Evolutionary conservation across 2,888 invertebrate species (phyloP), one percentile per base, ranked within the genome.

Genomic region (Cerceris ruficornis): DNA sequence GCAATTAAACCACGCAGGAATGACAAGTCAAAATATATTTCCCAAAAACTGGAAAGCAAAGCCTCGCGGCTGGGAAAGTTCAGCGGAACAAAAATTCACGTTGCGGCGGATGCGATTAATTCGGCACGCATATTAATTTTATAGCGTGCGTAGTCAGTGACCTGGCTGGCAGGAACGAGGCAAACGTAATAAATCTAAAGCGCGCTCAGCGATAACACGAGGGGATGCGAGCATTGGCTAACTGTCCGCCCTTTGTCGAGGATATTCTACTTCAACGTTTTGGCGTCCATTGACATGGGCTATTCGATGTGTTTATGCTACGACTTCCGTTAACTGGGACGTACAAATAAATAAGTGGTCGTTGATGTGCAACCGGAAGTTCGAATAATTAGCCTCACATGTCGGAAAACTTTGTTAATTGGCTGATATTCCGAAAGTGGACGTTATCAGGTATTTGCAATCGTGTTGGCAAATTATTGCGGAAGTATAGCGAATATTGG

Each of bases 211-310:
- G 50, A n/a, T n/a, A 50, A 50, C n/a, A n/a, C 11, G 50, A n/a
- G n/a, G 6, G 64, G 9, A 64, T 41, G 41, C 7, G 49, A 62
- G 13, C 52, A 61, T 39, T 28, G 54, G 46, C 46, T 54, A 66
- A n/a, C 65, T 77, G 66, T 70, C 66, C 77, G 13, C 50, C 13
- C 13, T n/a, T 50, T 42, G 43, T 76, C 70, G 77, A 46, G 57
- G 65, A 62, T 61, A 54, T 62, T 69, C 61, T 69, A 65, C 69
- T 69, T 77, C 57, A 65, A 77, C 60, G 60, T 59, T 58, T 68
- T 64, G 62, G 43, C 55, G 54, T 49, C 13, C 41, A 58, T 69
- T 46, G 39, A 64, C 49, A 28, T 28, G 28, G 28, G 61, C 62
- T 42, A 52, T 58, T 77, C 57, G 15, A 14, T 77, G 62, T 13